These are phyloP conservation scores for Drosophila barbarae DNA, from an alignment of 2,888 invertebrate genomes.

Conservation along the genomic window DNA sequence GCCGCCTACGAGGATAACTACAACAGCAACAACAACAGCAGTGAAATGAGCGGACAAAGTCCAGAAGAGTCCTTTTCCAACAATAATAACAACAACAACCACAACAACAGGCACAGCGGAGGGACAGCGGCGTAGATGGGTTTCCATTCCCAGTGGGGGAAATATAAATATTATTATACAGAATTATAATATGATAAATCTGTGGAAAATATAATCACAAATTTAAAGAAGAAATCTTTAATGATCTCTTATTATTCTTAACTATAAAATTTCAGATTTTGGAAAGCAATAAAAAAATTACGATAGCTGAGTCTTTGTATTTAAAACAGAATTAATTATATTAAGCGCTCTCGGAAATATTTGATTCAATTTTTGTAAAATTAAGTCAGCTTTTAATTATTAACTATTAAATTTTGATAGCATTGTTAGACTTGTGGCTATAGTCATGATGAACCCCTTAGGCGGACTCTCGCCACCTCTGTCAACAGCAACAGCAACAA, in stretches of 20 bases:
- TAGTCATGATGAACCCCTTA: conserved; percentile 10
- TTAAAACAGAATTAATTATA: too few relatives aligned
- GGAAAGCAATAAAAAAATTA: too few relatives aligned
- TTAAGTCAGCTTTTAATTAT: not conserved
- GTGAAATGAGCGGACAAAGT: conserved; percentile 39
- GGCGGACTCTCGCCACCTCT: conserved; percentile 21
- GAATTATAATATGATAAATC: not conserved
- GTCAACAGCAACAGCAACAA: conserved; percentile 24
- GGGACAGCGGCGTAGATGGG: conserved; percentile 4
- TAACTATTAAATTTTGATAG: not conserved
- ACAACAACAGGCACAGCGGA: not conserved
- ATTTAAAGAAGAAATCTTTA: too few relatives aligned
- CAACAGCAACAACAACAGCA: conserved; percentile 47
- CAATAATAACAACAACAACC: conserved; percentile 25
- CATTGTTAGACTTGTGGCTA: conserved; percentile 3
- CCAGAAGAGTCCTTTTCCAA: conserved; percentile 28
- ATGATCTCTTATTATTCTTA: too few relatives aligned
- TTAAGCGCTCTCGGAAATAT: not conserved
- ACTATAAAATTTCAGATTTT: too few relatives aligned
- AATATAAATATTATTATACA: not conserved
- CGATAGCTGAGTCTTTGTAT: not conserved
- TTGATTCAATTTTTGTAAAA: not conserved
- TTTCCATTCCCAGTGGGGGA: not conserved
- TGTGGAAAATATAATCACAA: too few relatives aligned
- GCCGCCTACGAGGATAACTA: conserved; percentile 49